A percentile compares a stretch with the other conserved stretches of the same genome.
Evolutionary conservation across 2,797 vertebrate genomes (phyloP).

Genomic region (Xerus rutilus): DNA sequence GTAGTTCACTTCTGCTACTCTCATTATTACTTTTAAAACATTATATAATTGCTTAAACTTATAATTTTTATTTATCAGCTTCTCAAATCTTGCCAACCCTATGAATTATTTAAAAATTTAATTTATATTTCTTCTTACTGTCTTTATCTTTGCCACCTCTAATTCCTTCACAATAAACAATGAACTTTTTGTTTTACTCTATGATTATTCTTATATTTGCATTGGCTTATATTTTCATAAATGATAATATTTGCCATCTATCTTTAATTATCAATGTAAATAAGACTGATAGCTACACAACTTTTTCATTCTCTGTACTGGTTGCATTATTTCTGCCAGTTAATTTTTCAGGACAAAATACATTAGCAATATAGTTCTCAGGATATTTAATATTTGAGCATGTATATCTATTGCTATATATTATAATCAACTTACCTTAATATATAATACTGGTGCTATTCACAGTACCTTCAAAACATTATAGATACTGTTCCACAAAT

Average conservation of each 20-base stretch:
- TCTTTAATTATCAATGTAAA: slow-evolving; percentile 15
- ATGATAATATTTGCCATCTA: neutral
- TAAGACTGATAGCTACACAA: neutral
- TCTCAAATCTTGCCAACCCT: neutral
- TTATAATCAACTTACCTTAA: neutral
- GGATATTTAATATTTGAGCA: neutral
- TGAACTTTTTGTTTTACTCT: neutral
- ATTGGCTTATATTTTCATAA: neutral
- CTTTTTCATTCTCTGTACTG: neutral
- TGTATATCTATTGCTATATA: neutral
- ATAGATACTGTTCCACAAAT: neutral
- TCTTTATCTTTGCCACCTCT: neutral
- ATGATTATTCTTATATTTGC: neutral
- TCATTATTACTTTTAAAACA: slow-evolving; percentile 19
- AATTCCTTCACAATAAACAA: neutral
- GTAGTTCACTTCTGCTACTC: neutral
- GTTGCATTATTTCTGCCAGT: neutral
- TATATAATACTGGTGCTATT: neutral
- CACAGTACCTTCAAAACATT: neutral
- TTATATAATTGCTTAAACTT: neutral
- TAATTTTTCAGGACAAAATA: neutral
- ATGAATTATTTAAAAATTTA: neutral
- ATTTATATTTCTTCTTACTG: slow-evolving; percentile 25
- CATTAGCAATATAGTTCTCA: neutral
- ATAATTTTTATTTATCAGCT: neutral